Evolutionary conservation across 2,797 vertebrate species (phyloP), one percentile per base, ranked within the genome.

Genomic region (Hippopotamyrus pictus): DNA sequence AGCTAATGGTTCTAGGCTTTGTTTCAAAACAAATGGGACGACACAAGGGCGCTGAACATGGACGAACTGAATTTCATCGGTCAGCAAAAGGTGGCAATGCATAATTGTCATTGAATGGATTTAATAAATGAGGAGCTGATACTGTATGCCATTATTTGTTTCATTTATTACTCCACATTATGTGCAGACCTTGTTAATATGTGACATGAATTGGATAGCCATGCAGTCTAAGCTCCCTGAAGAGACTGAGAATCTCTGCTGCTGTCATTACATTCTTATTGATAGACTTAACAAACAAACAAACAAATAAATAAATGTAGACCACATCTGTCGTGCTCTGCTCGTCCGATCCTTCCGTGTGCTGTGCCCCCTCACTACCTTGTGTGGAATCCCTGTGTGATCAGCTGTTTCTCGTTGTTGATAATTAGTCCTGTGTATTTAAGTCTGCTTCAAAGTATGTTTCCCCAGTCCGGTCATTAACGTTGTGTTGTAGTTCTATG

Each of bases 1-100:
- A 95, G 94, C 93, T 93, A 95, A 95, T 94, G 92, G 89, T 93
- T 92, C 90, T 90, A 89, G 89, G 88, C 91, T 90, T 93, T 91
- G 92, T 69, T 90, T 92, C 86, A 59, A 91, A 91, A 93, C 89
- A 91, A 93, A 93, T 92, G 92, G 94, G 91, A 90, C 87, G 69
- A 88, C 90, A 93, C 92, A 92, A 90, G 93, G 94, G 93, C 92
- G 91, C 92, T 91, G 90, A 92, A 92, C 91, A 92, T 90, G 92
- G 93, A 79, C 57, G 90, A 73, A 91, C 90, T 62, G 93, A 94
- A 95, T 94, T 93, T 91, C 92, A 93, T 93, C 89, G 91, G 94
- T 93, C 91, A 92, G 84, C 76, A 91, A 65, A 89, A 89, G 65
- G 88, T 48, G 22, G 91, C 90, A 91, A 94, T 93, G 92, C 90